Conservation (phyloP, 2,888 invertebrate species). For the Anagyrus pseudococci region DNA sequence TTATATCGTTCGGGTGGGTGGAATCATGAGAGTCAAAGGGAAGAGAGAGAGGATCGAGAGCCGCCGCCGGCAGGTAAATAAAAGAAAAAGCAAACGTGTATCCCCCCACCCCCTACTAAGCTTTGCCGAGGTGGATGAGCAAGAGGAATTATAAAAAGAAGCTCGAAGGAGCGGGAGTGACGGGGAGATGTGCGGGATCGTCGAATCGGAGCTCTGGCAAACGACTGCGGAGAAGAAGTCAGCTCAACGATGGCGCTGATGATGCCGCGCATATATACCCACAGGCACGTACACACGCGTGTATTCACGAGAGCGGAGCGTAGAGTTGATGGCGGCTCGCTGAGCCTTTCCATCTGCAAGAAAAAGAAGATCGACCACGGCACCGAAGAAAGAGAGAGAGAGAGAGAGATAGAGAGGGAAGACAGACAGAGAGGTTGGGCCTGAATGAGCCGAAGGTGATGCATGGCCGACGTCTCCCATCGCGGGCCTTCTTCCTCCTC, state of each 20-base stretch:
- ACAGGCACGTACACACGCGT: no score
- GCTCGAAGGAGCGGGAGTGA: slow-evolving; percentile 3
- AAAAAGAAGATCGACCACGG: no score
- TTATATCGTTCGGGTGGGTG: slow-evolving; percentile 53
- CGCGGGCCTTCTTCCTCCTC: slow-evolving; percentile 7
- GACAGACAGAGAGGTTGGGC: slow-evolving; percentile 54
- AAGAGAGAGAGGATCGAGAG: slow-evolving; percentile 40
- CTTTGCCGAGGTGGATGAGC: neutral
- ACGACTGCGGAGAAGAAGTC: slow-evolving; percentile 38
- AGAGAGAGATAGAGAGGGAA: slow-evolving; percentile 11
- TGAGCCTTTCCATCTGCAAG: slow-evolving; percentile 15
- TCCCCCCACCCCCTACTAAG: no score
- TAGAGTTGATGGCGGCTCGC: slow-evolving; percentile 34
- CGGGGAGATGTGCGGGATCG: neutral
- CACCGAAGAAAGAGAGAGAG: no score
- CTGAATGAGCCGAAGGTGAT: slow-evolving; percentile 59
- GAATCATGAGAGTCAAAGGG: slow-evolving; percentile 51
- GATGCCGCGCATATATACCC: slow-evolving; percentile 34
- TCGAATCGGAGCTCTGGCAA: neutral
- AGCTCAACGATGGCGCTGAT: slow-evolving; percentile 44
- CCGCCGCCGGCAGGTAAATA: neutral
- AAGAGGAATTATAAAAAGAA: no score
- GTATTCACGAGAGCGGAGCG: neutral
- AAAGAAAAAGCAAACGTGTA: no score
- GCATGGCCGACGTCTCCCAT: slow-evolving; percentile 60